Evolutionary conservation across 2,797 vertebrate species (phyloP).

Genomic region (Graptemys geographica): DNA sequence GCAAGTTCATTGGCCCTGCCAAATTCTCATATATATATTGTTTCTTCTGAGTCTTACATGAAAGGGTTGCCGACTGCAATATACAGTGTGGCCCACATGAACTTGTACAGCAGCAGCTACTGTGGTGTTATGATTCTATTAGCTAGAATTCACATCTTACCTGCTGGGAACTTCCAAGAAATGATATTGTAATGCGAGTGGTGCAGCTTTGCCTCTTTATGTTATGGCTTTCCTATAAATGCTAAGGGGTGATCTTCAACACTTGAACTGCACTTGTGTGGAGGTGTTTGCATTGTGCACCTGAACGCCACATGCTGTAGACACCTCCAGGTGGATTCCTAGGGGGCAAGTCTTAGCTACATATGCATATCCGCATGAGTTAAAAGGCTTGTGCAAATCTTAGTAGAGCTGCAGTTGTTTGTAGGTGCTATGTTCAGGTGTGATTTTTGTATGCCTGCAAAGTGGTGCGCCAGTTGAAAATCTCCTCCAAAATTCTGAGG

Average conservation of each 20-base stretch:
- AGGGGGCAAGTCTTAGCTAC: neutral
- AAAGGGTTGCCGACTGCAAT: slow-evolving; percentile 29
- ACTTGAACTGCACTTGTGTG: neutral
- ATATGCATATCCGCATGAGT: neutral
- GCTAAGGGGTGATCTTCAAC: neutral
- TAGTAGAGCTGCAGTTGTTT: neutral
- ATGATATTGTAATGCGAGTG: slow-evolving; percentile 29
- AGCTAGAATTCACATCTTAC: slow-evolving; percentile 60
- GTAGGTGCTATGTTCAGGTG: rapidly evolving
- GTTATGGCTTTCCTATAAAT: slow-evolving; percentile 23
- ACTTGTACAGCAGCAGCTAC: slow-evolving; percentile 43
- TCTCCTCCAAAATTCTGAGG: neutral
- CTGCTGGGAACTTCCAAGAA: slow-evolving; percentile 63
- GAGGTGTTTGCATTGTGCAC: neutral
- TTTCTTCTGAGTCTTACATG: slow-evolving; percentile 41
- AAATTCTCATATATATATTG: slow-evolving; percentile 21
- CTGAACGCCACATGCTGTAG: neutral
- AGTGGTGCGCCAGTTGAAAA: rapidly evolving
- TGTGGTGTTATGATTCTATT: slow-evolving; percentile 62
- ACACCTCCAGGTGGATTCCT: neutral
- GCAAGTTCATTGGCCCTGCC: neutral
- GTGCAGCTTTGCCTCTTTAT: slow-evolving; percentile 27
- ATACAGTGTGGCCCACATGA: slow-evolving; percentile 61
- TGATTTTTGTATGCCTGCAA: rapidly evolving
- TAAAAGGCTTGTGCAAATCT: neutral